phyloP scores from a whole-genome alignment of 2,113 vertebrate species.

The Carassius carassius region DNA sequence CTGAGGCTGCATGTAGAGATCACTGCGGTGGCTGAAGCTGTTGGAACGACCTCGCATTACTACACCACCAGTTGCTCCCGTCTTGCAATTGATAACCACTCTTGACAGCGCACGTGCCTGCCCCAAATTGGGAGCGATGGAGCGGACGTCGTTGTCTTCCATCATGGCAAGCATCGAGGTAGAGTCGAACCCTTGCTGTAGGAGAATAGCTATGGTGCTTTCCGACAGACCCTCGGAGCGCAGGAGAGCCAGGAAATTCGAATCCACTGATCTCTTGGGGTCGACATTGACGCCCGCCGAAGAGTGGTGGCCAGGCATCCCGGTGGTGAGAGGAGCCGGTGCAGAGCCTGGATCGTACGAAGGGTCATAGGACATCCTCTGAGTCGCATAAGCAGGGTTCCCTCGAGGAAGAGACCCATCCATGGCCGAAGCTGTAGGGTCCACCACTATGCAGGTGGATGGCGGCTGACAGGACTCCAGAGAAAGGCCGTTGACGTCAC shows the following conservation, averaged over 20 bases:
- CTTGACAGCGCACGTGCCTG: constrained; percentile 88
- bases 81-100: constrained; percentile 79
- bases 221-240: constrained; percentile 86
- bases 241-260: constrained; percentile 80
- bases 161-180: constrained; percentile 83
- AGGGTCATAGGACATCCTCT: constrained; percentile 80
- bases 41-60: constrained; percentile 80
- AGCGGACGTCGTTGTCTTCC: constrained; percentile 91
- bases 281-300: constrained; percentile 53
- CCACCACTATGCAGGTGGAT: constrained; percentile 83
- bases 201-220: constrained; percentile 81
- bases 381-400: constrained; percentile 64
- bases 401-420: constrained; percentile 70
- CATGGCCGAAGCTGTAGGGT: constrained; percentile 64
- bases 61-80: constrained; percentile 17
- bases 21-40: constrained; percentile 86
- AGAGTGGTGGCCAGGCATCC: constrained; percentile 66
- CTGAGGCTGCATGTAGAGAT: constrained; percentile 74
- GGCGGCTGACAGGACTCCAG: constrained; percentile 74
- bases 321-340: constrained; percentile 51
- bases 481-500: constrained; percentile 66
- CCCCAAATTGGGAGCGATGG: constrained; percentile 88
- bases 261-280: constrained; percentile 78
- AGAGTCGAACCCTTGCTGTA: constrained; percentile 93
- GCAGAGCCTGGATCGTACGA: constrained; percentile 74